phyloP scores from a whole-genome alignment of 1,140 invertebrate genomes.

The Aphaenogaster rudis region DNA sequence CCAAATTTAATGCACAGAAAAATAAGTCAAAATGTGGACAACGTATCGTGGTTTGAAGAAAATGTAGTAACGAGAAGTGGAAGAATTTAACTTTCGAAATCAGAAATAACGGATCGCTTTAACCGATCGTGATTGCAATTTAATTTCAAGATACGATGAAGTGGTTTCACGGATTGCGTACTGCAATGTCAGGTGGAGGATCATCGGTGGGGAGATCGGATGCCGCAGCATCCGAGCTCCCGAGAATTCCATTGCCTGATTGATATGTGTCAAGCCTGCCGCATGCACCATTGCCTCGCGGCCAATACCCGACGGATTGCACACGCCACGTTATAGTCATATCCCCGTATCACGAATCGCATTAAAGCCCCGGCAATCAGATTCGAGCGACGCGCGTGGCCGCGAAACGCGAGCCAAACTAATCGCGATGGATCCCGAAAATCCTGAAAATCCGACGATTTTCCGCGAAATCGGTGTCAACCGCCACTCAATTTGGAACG shows the following conservation, averaged over 20 bases:
- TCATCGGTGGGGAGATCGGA: constrained; percentile 55
- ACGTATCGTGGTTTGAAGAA: background rate
- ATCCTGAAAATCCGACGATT: constrained; percentile 45
- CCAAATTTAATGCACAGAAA: background rate
- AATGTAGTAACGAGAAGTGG: background rate
- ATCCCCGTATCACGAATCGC: constrained; percentile 65
- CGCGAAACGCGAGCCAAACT: constrained; percentile 55
- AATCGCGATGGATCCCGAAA: constrained; percentile 52
- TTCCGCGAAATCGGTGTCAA: background rate
- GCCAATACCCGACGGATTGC: constrained; percentile 73
- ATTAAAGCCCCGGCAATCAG: constrained; percentile 70
- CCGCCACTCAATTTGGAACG: background rate
- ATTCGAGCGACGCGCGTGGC: constrained; percentile 58
- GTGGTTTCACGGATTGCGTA: constrained; percentile 23
- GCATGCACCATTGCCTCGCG: constrained; percentile 78
- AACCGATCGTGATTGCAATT: constrained; percentile 24
- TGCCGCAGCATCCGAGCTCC: constrained; percentile 65
- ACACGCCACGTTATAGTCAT: constrained; percentile 73
- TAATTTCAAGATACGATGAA: constrained; percentile 52
- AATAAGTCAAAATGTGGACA: constrained; percentile 1
- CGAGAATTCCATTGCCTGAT: constrained; percentile 76
- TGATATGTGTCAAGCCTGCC: constrained; percentile 78
- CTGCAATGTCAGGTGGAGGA: constrained; percentile 62
- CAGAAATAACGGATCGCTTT: background rate
- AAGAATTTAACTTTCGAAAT: background rate